Evolutionary conservation across 2,113 vertebrate genomes (phyloP).

Genomic region (Alethe castanea): DNA sequence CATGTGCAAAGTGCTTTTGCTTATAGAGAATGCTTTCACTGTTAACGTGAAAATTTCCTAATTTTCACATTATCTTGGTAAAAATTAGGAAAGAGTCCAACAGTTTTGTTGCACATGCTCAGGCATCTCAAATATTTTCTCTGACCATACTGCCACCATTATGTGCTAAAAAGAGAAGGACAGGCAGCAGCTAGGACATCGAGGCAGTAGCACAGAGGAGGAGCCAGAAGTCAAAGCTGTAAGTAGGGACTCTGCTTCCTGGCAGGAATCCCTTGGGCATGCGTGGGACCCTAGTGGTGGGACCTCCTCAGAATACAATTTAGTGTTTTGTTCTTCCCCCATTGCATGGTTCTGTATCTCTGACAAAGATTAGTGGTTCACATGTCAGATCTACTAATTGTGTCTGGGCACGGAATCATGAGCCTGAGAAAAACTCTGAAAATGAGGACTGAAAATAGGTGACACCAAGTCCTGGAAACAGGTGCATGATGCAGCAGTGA

Average conservation of each 20-base stretch:
- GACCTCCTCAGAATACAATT: not conserved
- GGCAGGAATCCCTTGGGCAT: not conserved
- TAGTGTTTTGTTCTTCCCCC: not conserved
- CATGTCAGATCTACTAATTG: not conserved
- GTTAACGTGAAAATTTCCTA: not conserved
- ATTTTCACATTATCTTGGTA: not conserved
- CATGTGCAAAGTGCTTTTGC: not conserved
- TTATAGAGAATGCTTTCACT: not conserved
- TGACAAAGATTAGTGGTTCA: not conserved
- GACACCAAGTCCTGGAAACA: not conserved
- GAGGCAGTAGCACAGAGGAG: not conserved
- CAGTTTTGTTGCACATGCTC: not conserved
- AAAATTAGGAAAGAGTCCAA: not conserved
- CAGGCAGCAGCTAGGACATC: not conserved
- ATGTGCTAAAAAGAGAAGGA: not conserved
- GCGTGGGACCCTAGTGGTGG: rapidly evolving
- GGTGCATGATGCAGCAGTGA: not conserved
- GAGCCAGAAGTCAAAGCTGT: not conserved
- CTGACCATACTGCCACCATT: not conserved
- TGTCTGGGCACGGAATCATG: not conserved
- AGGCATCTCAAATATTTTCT: not conserved
- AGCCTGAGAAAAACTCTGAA: not conserved
- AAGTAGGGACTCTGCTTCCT: not conserved
- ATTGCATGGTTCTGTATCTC: not conserved
- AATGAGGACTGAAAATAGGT: not conserved